Base-by-base conservation (phyloP, 2,113 vertebrate genomes). In the Lophius piscatorius region DNA sequence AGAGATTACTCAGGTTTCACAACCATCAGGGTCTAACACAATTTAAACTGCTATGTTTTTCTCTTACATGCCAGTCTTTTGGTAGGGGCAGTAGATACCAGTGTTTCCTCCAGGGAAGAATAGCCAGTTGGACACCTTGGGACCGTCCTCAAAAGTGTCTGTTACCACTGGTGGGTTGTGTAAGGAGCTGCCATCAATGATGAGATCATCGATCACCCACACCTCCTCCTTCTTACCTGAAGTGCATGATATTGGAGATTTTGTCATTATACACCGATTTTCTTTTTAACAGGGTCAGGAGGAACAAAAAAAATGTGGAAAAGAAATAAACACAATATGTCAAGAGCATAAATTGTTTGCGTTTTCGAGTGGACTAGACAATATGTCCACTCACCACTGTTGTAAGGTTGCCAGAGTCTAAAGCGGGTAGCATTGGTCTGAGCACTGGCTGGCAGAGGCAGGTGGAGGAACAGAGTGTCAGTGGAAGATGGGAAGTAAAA, bases 221-320 rank as follows among this genome's bases (percentile, higher is more conserved):
- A 98, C 95, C 80, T 99, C 96, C 88, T 98, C 96, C 85, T 97
- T 99, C 82, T 98, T 98, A 70, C 97, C 97, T 99, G 74, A 17
- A 74, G n/a, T 36, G 33, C 9, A 61, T 10, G 56, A 44, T 17
- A 70, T 44, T 13, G 38, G 6, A 20, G 5, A 54, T 3, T 54
- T 41, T 20, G 8, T 70, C 39, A 71, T 10, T 10, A 49, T 14
- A 48, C 2, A 51, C 4, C 26, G 20, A 20, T 41, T 20, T 3
- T 13, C n/a, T 14, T 23, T 13, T 21, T 13, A 13, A 38, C 26
- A 21, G 17, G 10, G 38, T 0, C 4, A 8, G n/a, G 11, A 22
- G 17, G 10, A 10, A 35, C 7, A 1, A 18, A 42, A 0, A 34
- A 29, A 36, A 40, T 18, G 24, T 14, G 0, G 33, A 10, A 2